Evolutionary conservation across 2,113 vertebrate genomes (phyloP).

Genomic region (Lipophrys pholis): DNA sequence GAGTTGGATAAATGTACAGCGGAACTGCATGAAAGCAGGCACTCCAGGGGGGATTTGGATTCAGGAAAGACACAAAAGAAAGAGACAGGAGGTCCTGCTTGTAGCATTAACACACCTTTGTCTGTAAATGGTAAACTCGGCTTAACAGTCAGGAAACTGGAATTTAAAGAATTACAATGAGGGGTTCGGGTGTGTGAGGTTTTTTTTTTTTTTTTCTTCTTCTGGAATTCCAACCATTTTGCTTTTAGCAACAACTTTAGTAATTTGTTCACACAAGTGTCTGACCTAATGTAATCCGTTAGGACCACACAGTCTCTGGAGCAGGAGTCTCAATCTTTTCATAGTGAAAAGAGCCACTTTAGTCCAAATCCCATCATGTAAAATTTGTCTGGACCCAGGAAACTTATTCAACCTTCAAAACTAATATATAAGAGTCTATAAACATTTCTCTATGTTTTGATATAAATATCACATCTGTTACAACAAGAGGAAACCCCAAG

Average conservation of each 20-base stretch:
- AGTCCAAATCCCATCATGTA: too few species aligned
- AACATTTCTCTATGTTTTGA: too few species aligned
- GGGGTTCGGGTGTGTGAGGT: slow-evolving; percentile 6
- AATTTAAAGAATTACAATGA: slow-evolving; percentile 72
- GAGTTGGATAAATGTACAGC: not conserved
- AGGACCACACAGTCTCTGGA: not conserved
- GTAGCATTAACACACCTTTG: slow-evolving; percentile 59
- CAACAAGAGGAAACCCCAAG: too few species aligned
- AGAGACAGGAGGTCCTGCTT: slow-evolving; percentile 29
- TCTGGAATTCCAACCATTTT: slow-evolving; percentile 61
- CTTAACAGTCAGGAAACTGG: slow-evolving; percentile 51
- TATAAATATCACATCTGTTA: too few species aligned
- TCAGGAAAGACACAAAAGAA: slow-evolving; percentile 34
- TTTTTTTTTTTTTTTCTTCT: slow-evolving; percentile 8
- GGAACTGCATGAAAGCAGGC: slow-evolving; percentile 1
- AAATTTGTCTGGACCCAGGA: too few species aligned
- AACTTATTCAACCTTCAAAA: too few species aligned
- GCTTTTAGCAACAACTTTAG: slow-evolving; percentile 13
- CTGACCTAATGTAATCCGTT: slow-evolving; percentile 23
- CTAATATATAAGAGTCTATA: too few species aligned
- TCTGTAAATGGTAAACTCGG: slow-evolving; percentile 62
- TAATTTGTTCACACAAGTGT: slow-evolving; percentile 25
- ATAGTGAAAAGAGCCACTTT: too few species aligned
- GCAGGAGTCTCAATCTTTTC: too few species aligned
- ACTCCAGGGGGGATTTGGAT: slow-evolving; percentile 31